Base-by-base conservation (phyloP, 1,140 invertebrate species). In the Parapsyche elsis region DNA sequence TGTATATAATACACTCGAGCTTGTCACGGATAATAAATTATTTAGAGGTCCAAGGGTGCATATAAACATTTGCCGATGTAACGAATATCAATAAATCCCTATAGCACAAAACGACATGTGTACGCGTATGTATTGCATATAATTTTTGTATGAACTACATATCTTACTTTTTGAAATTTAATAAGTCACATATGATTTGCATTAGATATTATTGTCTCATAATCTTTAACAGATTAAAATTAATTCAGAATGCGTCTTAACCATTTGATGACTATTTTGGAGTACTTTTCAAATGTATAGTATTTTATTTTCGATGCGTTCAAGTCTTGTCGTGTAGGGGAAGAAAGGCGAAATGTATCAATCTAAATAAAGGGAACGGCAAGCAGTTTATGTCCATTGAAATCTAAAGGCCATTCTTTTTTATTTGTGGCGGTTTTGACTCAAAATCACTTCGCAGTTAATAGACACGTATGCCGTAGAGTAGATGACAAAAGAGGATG, bases 401-500 rank as follows among this genome's bases (percentile, higher is more conserved):
- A 67, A 26, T 61, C 59, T 4, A 9, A 10, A 38, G 59, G 59
- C 21, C 16, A 67, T 80, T 44, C 57, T 75, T 75, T 71, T 67
- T 24, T 76, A 76, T 49, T 76, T 80, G 73, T 67, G 61, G 76
- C 57, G 79, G 71, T 80, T 80, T 80, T 19, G 73, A 76, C 73
- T 76, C 73, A 30, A 75, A 49, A 64, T 80, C 53, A 75, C 49
- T 74, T 71, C 38, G 21, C 61, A 14, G 57, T 49, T 75, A 64
- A 64, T 80, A 53, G 57, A 71, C 57, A 64, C 71, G 57, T 23
- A 49, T 76, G 26, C 53, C 16, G 45, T 26, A 71, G 24, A 44
- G 12, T 49, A 49, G 64, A 71, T 75, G 74, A 81, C 80, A 81
- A 81, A 76, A 30, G 80, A 81, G 74, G 80, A 81, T 46, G 75